These are phyloP conservation scores for Procambarus virginalis DNA, from an alignment of 1,140 invertebrate species.

Conservation along the genomic window DNA sequence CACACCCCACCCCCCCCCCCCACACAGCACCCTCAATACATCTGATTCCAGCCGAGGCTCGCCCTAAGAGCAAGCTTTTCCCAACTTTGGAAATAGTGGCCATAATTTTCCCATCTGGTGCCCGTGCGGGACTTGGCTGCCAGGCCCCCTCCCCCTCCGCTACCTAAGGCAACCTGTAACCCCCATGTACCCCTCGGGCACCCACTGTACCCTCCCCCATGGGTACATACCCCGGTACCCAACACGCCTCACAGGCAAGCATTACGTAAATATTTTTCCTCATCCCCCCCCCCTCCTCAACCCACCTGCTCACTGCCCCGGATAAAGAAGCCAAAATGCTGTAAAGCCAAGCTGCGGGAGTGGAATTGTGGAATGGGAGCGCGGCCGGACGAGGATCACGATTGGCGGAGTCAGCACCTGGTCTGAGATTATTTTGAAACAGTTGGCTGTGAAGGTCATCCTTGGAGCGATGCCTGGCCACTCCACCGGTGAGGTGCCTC, in stretches of 20 bases:
- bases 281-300: too few species aligned
- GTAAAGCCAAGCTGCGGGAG: not conserved
- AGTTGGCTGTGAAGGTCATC: not conserved
- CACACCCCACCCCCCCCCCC: too few species aligned
- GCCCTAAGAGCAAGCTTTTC: not conserved
- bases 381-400: not conserved
- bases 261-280: too few species aligned
- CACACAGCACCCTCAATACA: not conserved
- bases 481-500: too few species aligned
- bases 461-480: not conserved
- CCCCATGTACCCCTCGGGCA: not conserved
- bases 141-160: not conserved
- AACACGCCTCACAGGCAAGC: not conserved
- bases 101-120: not conserved
- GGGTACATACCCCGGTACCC: not conserved
- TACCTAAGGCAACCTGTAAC: not conserved
- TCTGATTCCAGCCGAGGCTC: not conserved
- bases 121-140: not conserved
- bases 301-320: too few species aligned
- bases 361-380: not conserved
- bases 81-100: slow-evolving; percentile 1
- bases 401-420: not conserved
- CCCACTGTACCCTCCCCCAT: not conserved
- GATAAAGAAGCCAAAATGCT: not conserved
- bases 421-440: not conserved